Evolutionary conservation across 2,113 vertebrate species (phyloP).

Genomic region (Anguilla japonica): DNA sequence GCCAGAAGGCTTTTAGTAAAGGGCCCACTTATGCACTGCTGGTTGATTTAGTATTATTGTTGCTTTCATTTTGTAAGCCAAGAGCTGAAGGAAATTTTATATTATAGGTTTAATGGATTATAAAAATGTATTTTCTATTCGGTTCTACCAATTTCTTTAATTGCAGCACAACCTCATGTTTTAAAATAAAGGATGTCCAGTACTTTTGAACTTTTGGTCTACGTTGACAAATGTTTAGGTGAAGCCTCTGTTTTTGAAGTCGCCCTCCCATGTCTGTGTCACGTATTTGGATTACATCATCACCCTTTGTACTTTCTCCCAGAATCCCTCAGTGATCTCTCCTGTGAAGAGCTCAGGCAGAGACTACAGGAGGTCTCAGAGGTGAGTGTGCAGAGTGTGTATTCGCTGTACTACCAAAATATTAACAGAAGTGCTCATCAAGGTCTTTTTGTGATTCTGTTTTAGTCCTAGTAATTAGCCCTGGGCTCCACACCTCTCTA

Average conservation of each 20-base stretch:
- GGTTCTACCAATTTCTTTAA: too few relatives aligned
- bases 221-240: too few relatives aligned
- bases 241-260: not conserved
- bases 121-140: too few relatives aligned
- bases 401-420: not conserved
- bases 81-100: too few relatives aligned
- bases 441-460: not conserved
- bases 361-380: conserved; percentile 72
- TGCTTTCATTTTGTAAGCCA: too few relatives aligned
- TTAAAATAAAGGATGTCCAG: too few relatives aligned
- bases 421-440: not conserved
- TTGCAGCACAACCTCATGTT: too few relatives aligned
- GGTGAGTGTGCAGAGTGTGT: conserved; percentile 63
- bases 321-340: conserved; percentile 68
- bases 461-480: not conserved
- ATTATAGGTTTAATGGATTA: too few relatives aligned
- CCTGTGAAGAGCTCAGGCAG: conserved; percentile 71
- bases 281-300: too few relatives aligned
- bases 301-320: conserved; percentile 5
- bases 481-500: not conserved
- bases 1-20: not conserved
- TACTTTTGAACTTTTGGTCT: too few relatives aligned
- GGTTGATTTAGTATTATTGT: too few relatives aligned
- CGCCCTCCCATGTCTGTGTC: not conserved
- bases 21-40: not conserved